phyloP scores from a whole-genome alignment of 92 coral and sea anemone genomes.

The Zoanthus gigantus region DNA sequence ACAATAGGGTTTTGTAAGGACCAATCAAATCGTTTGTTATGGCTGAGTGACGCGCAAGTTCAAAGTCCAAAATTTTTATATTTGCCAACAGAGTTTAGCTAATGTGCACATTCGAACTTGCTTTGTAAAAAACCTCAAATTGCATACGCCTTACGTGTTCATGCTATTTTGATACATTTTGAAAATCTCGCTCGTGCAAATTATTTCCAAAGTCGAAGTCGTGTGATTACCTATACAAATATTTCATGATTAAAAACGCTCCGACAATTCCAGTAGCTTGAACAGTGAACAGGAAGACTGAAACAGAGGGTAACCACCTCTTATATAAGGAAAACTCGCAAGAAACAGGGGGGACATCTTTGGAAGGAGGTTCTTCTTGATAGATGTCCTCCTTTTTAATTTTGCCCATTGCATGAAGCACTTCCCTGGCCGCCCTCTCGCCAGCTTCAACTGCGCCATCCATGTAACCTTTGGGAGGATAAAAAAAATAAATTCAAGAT shows the following conservation, averaged over 20 bases:
- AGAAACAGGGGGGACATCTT: constrained; percentile 84
- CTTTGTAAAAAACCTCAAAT: too few relatives aligned
- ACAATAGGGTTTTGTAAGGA: too few relatives aligned
- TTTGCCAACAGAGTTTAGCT: too few relatives aligned
- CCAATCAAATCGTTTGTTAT: too few relatives aligned
- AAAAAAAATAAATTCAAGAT: constrained; percentile 1
- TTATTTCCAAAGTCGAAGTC: too few relatives aligned
- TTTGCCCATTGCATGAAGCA: constrained; percentile 87
- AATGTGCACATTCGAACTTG: too few relatives aligned
- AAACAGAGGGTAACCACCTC: constrained; percentile 84
- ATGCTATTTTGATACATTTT: too few relatives aligned
- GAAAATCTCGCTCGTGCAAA: too few relatives aligned
- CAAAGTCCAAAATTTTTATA: too few relatives aligned
- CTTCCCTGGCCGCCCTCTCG: constrained; percentile 98
- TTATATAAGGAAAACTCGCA: constrained; percentile 82
- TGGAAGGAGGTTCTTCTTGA: constrained; percentile 90
- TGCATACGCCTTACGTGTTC: too few relatives aligned
- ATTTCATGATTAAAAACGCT: constrained; percentile 4
- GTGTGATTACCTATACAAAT: neutral
- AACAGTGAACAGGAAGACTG: constrained; percentile 57
- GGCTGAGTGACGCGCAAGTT: too few relatives aligned
- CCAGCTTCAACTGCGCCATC: constrained; percentile 99
- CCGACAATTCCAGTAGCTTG: constrained; percentile 59
- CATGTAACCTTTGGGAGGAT: constrained; percentile 81
- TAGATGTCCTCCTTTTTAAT: constrained; percentile 74